Percentiles rank a stretch among this genome's conserved stretches.
Evolutionary conservation across 2,113 vertebrate species (phyloP).

Genomic region (Microtus oregoni): DNA sequence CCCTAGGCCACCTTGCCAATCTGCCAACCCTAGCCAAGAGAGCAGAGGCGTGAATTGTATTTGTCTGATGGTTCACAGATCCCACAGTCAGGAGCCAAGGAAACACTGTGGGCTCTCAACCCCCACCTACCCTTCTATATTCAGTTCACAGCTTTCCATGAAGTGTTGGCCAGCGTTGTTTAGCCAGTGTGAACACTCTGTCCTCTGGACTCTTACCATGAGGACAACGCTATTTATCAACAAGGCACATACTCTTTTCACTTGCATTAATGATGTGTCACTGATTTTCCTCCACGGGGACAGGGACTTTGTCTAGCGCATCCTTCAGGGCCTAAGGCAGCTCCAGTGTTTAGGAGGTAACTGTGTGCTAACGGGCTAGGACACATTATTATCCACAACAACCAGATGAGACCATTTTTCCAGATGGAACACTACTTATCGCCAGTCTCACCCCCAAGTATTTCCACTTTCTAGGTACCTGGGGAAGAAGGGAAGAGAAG

Average conservation of each 20-base stretch:
- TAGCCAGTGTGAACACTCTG: not conserved
- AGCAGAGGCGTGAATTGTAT: not conserved
- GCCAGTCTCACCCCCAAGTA: constrained; percentile 25
- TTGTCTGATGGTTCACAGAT: not conserved
- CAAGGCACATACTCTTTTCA: not conserved
- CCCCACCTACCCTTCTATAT: not conserved
- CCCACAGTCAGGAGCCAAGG: not conserved
- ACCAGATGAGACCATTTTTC: constrained; percentile 36
- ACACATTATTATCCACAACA: constrained; percentile 12
- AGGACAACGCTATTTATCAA: not conserved
- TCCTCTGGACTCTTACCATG: not conserved
- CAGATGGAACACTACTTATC: not conserved
- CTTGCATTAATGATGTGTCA: not conserved
- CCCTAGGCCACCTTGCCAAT: not conserved
- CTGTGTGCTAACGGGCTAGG: not conserved
- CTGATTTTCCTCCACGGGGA: constrained; percentile 4
- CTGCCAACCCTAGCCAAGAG: not conserved
- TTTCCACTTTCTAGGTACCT: not conserved
- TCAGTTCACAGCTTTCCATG: not conserved
- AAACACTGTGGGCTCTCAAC: not conserved
- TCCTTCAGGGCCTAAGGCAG: not conserved
- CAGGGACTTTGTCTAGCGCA: not conserved
- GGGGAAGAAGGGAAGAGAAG: not conserved
- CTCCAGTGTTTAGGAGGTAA: not conserved
- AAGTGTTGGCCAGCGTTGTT: not conserved